Conservation (phyloP, 2,888 invertebrate species). For the Sarcophaga carnaria region DNA sequence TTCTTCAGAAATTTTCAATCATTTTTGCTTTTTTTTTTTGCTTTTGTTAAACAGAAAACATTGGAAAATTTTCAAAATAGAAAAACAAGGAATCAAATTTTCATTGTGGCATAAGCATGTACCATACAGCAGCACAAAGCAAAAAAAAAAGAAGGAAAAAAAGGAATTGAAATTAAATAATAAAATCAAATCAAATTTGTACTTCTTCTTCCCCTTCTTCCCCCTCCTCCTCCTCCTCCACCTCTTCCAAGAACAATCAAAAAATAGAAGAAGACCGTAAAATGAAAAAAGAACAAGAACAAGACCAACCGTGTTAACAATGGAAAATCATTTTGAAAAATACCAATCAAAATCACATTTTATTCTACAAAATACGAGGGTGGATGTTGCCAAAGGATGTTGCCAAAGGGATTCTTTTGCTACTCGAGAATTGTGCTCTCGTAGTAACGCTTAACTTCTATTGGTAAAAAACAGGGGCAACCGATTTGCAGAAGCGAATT, state of each 20-base stretch:
- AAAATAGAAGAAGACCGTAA: background rate
- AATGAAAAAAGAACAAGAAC: slow-evolving; percentile 15
- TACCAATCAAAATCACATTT: slow-evolving; percentile 63
- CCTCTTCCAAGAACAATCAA: slow-evolving; percentile 28
- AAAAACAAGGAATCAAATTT: slow-evolving; percentile 52
- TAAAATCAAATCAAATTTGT: slow-evolving; percentile 56
- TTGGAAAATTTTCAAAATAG: slow-evolving; percentile 55
- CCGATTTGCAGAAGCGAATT: no score
- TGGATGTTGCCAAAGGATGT: background rate
- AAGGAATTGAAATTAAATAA: background rate
- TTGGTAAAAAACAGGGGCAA: no score
- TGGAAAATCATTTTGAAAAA: slow-evolving; percentile 44
- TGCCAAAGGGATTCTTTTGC: no score
- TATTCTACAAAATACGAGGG: slow-evolving; percentile 36
- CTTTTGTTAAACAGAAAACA: slow-evolving; percentile 24
- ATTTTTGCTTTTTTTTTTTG: slow-evolving; percentile 28
- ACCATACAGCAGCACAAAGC: background rate
- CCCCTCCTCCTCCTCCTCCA: background rate
- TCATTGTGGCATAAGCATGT: slow-evolving; percentile 49
- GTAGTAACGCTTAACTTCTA: no score
- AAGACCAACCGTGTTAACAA: slow-evolving; percentile 8
- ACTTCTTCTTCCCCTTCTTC: background rate
- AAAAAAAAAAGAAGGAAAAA: background rate
- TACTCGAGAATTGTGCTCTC: no score
- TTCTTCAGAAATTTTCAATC: slow-evolving; percentile 23